Base-by-base conservation (phyloP, 1,140 invertebrate genomes). In the Diabrotica virgifera region DNA sequence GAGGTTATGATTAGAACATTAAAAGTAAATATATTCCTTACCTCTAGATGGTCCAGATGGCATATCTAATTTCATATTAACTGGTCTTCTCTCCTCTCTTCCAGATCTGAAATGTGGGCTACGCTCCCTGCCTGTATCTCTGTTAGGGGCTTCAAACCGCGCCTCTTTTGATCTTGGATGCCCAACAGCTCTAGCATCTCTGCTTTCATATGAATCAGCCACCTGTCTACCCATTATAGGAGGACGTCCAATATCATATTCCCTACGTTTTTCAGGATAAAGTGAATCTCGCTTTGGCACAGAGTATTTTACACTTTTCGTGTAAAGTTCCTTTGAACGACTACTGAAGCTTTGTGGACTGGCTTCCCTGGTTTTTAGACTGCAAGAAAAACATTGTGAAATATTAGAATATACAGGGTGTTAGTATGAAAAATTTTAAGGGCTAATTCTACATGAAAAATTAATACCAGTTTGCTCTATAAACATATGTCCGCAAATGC, bases 81-180 rank as follows among this genome's bases (percentile, higher is more conserved):
- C 65, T 6, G 66, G 46, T 3, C 72, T 66, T 36, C 72, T 68
- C 6, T 73, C 72, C 57, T 71, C 70, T 24, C 71, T 57, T 9
- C 66, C 52, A 5, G 55, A 40, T 37, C 68, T 66, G 58, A 67
- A 75, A 64, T 73, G 72, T n/a, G 72, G 72, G 59, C 73, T 75
- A 36, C 71, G 59, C 14, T 73, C 71, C 35, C 70, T 60, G 2
- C 70, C 72, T 36, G 68, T 52, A 6, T 73, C 73, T 36, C 72
- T 67, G 0, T 67, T n/a, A 6, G 8, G 40, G 40, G 4, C 66
- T 40, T 51, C 62, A 36, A 70, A 74, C 12, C 71, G 60, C 4
- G 54, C 36, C 10, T 68, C 67, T 38, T 72, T 74, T 13, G 62
- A 38, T 36, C 66, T 40, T 2, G 57, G 35, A 5, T 62, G 57